Percentiles rank a stretch among this genome's conserved stretches.
These are phyloP conservation scores for Stratiolaelaps scimitus DNA, from an alignment of 1,140 invertebrate species.

Conservation along the genomic window DNA sequence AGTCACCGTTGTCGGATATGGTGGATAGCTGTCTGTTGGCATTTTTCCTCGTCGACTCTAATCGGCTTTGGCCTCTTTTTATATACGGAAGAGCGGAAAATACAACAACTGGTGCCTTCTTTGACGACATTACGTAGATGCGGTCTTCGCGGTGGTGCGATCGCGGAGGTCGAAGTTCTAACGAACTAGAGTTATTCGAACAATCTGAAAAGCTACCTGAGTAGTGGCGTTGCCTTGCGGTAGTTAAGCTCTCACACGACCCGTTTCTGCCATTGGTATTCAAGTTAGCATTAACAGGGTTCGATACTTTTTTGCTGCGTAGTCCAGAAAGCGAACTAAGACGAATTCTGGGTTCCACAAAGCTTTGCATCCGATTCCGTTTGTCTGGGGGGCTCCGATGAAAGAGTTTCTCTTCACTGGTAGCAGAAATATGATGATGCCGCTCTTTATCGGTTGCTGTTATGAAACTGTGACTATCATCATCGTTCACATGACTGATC, in stretches of 20 bases:
- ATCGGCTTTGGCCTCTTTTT: slow-evolving; percentile 48
- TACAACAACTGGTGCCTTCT: slow-evolving; percentile 58
- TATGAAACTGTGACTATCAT: background rate
- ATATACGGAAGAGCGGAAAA: slow-evolving; percentile 69
- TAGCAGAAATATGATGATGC: background rate
- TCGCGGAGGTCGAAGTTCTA: slow-evolving; percentile 5
- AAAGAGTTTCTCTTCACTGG: slow-evolving; percentile 24
- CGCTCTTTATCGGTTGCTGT: too few relatives aligned
- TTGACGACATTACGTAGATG: slow-evolving; percentile 43
- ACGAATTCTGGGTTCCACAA: slow-evolving; percentile 16
- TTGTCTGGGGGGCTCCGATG: background rate
- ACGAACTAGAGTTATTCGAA: slow-evolving; percentile 18
- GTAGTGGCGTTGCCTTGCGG: slow-evolving; percentile 14
- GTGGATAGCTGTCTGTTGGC: slow-evolving; percentile 20
- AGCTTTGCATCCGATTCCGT: background rate
- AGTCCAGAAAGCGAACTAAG: slow-evolving; percentile 19
- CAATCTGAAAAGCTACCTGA: slow-evolving; percentile 24
- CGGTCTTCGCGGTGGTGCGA: slow-evolving; percentile 16
- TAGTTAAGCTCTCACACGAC: slow-evolving; percentile 17
- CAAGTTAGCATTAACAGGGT: background rate
- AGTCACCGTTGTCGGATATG: slow-evolving; percentile 26
- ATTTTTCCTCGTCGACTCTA: slow-evolving; percentile 17
- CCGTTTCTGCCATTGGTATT: background rate
- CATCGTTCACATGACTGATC: background rate
- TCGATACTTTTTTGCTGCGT: background rate